These are phyloP conservation scores for Emydocephalus ijimae DNA, from an alignment of 2,113 vertebrate genomes.

Conservation along the genomic window DNA sequence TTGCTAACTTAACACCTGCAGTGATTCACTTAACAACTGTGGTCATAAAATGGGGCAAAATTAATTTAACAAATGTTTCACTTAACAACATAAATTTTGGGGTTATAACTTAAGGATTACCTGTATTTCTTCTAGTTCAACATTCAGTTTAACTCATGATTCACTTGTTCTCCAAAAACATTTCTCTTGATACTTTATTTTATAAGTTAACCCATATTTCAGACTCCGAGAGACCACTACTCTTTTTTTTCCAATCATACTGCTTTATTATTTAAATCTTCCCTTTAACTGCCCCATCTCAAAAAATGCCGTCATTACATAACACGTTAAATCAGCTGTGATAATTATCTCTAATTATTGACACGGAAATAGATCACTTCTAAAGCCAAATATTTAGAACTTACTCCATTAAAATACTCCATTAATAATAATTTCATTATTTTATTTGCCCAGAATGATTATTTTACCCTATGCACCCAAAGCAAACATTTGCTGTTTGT, in stretches of 20 bases:
- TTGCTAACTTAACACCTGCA: too few species aligned
- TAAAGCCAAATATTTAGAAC: not conserved
- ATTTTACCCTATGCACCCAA: not conserved
- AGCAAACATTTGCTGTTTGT: not conserved
- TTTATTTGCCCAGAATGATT: not conserved
- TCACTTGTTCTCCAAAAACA: not conserved
- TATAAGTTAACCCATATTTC: not conserved
- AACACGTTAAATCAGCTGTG: not conserved
- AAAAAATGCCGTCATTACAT: not conserved
- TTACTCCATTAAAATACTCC: not conserved
- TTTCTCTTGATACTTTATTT: not conserved
- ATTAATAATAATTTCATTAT: not conserved
- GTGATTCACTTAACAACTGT: too few species aligned
- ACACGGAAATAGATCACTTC: not conserved
- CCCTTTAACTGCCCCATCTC: not conserved
- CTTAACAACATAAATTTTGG: too few species aligned
- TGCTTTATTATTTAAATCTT: not conserved
- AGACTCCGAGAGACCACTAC: not conserved
- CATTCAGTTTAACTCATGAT: not conserved
- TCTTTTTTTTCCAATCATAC: not conserved
- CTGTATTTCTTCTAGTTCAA: not conserved
- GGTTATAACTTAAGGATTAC: too few species aligned
- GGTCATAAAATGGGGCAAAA: too few species aligned
- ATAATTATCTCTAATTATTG: not conserved
- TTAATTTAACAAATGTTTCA: too few species aligned